phyloP scores from a whole-genome alignment of 2,113 vertebrate species.

The Panthera tigris region DNA sequence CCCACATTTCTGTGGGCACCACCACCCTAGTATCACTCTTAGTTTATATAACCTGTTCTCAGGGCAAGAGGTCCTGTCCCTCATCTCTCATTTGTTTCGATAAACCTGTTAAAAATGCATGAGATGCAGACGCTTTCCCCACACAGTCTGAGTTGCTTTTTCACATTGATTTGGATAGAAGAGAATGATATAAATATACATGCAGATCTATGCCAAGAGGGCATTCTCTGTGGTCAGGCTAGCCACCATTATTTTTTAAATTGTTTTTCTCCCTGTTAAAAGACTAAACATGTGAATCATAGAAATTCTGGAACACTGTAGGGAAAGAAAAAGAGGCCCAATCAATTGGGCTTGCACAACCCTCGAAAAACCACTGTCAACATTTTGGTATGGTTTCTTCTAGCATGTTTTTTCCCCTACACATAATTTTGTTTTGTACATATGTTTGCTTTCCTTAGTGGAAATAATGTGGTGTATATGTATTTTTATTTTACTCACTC shows the following conservation, averaged over 20 bases:
- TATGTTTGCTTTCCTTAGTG: neutral
- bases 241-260: neutral
- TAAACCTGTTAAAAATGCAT: conserved; percentile 66
- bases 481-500: neutral
- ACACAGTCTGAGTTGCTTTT: neutral
- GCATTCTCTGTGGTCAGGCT: conserved; percentile 29
- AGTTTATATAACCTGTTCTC: conserved; percentile 50
- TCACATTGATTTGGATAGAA: conserved; percentile 39
- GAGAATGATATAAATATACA: conserved; percentile 55
- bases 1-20: neutral
- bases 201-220: neutral
- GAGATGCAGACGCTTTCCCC: conserved; percentile 36
- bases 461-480: neutral
- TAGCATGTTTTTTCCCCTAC: neutral
- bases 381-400: conserved; percentile 21
- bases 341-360: neutral
- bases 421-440: neutral
- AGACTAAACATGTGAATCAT: neutral
- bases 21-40: neutral
- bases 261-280: conserved; percentile 41
- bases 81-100: conserved; percentile 50
- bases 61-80: conserved; percentile 20
- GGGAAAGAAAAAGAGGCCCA: neutral
- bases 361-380: conserved; percentile 12
- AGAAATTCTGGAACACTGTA: neutral